phyloP scores from a whole-genome alignment of 2,888 invertebrate species.

The Sepioteuthis lessoniana region DNA sequence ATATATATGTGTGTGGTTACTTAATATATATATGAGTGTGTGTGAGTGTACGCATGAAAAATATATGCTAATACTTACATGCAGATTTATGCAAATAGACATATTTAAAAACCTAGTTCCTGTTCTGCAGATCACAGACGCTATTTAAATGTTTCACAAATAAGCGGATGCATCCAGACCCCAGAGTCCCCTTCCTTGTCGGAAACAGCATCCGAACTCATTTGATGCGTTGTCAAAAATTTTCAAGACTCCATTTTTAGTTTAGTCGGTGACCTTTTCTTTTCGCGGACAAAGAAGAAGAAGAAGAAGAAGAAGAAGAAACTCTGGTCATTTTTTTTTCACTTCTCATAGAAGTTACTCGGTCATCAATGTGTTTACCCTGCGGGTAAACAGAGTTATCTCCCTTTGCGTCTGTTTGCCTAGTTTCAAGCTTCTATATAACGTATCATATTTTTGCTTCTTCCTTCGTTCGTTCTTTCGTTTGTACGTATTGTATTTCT shows the following conservation, averaged over 20 bases:
- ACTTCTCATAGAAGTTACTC: neutral
- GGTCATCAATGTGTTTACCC: neutral
- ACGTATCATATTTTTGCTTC: too few species aligned
- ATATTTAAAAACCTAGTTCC: neutral
- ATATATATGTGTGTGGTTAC: too few species aligned
- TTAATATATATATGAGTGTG: too few species aligned
- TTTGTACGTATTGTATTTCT: too few species aligned
- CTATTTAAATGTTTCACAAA: neutral
- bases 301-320: neutral
- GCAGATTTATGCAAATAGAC: too few species aligned
- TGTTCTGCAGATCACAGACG: neutral
- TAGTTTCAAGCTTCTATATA: too few species aligned
- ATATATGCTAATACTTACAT: too few species aligned
- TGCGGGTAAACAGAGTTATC: too few species aligned
- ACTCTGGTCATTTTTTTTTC: neutral
- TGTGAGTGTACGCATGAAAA: too few species aligned
- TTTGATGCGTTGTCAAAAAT: neutral
- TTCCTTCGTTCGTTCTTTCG: too few species aligned
- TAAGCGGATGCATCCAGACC: neutral
- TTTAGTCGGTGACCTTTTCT: neutral
- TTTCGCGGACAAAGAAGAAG: neutral
- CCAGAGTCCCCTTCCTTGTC: neutral
- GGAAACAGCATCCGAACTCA: neutral
- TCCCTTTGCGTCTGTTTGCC: too few species aligned
- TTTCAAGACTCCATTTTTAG: neutral